Evolutionary conservation across 2,797 vertebrate genomes (phyloP), one percentile per base, ranked within the genome.

Genomic region (Leptodactylus fallax): DNA sequence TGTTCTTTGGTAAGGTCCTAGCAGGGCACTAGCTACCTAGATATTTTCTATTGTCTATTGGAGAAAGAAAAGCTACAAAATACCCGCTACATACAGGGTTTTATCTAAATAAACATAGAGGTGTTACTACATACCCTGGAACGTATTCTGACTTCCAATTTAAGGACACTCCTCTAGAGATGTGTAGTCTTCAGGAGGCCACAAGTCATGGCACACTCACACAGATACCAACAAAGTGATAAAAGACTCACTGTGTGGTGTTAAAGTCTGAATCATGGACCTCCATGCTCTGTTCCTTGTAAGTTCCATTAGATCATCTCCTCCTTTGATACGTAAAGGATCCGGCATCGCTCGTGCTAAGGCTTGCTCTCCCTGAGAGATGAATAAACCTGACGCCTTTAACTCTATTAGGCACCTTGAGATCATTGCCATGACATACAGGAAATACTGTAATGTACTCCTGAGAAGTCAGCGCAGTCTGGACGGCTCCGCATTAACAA

Each of bases 201-300:
- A 17, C 27, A 36, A 47, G 36, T 61, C 36, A 8, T 81, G 21
- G 36, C 36, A 36, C 2, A 36, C 36, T 47, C 27, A 7, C 19
- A 21, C 17, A 49, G 11, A 74, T 61, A n/a, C 51, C 63, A 14
- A 23, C 58, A 72, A 67, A 51, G 23, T n/a, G 49, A 83, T 12
- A 13, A 61, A 8, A 71, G 65, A 61, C 67, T 53, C 17, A 11
- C 55, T 6, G 45, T 16, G 47, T 60, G 17, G n/a, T 27, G 55
- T 58, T 81, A 78, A 7, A 7, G 25, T 53, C 7, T 87, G 86
- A 87, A 76, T 87, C 79, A 82, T 0, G 47, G 25, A 82, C 36
- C 60, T 2, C 69, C 45, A 65, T 1, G 17, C 53, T 27, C 78
- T 45, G 14, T 36, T 23, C 16, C 17, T 23, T 25, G 16, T 17